Conservation (phyloP, 2,888 invertebrate species). For the Eubasilissa splendida region DNA sequence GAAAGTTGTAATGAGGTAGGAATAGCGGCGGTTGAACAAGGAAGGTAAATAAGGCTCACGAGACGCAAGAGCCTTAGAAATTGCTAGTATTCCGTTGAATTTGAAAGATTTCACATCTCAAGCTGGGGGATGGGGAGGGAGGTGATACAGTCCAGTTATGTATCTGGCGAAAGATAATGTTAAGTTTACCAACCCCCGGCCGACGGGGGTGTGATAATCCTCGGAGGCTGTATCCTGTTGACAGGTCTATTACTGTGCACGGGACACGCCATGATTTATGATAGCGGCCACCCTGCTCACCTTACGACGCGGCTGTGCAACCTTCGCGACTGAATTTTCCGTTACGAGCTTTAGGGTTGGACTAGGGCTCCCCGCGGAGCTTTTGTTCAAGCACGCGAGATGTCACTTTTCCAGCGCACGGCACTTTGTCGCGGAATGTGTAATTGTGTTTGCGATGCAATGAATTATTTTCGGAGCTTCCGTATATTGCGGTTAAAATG, state of each 20-base stretch:
- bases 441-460: not conserved
- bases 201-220: conserved; percentile 48
- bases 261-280: conserved; percentile 56
- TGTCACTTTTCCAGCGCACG: not conserved
- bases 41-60: not conserved
- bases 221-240: conserved; percentile 49
- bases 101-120: conserved; percentile 2
- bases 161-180: conserved; percentile 31
- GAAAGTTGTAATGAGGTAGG: too few species aligned
- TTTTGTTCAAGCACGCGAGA: conserved; percentile 5
- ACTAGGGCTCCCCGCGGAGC: not conserved
- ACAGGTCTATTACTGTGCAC: conserved; percentile 58
- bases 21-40: not conserved
- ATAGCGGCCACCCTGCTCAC: conserved; percentile 34
- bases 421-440: not conserved
- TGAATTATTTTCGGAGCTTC: not conserved
- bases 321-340: conserved; percentile 22
- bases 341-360: not conserved
- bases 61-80: not conserved
- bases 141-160: conserved; percentile 1
- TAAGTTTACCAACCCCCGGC: conserved; percentile 21
- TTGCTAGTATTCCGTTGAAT: not conserved
- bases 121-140: not conserved
- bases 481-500: not conserved
- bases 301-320: conserved; percentile 26